phyloP scores from a whole-genome alignment of 2,888 invertebrate genomes.

The Leucophenga maculata region DNA sequence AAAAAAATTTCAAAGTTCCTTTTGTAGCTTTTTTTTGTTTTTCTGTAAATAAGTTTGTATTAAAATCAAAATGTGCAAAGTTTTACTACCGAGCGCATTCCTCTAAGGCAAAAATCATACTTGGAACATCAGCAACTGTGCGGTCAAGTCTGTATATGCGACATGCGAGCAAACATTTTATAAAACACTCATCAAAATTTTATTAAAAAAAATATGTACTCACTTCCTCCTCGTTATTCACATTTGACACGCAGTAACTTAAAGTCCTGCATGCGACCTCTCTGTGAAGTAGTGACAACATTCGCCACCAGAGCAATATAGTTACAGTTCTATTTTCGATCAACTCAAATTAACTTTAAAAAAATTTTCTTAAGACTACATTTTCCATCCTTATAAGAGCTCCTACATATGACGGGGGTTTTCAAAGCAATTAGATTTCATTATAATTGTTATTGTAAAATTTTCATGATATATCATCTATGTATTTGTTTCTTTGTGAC shows the following conservation, averaged over 20 bases:
- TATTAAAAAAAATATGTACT: no score
- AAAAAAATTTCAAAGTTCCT: not conserved
- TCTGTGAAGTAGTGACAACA: not conserved
- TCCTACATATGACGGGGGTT: no score
- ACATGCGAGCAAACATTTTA: slow-evolving; percentile 6
- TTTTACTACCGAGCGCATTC: slow-evolving; percentile 4
- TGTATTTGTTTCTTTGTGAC: no score
- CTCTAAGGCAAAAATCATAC: not conserved
- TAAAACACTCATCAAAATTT: not conserved
- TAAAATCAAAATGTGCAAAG: slow-evolving; percentile 10
- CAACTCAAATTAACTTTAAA: no score
- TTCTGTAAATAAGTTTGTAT: slow-evolving; percentile 1
- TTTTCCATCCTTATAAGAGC: no score
- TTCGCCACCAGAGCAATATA: no score
- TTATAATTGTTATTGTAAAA: no score
- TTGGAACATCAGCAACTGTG: not conserved
- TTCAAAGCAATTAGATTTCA: no score
- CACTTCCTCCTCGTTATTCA: not conserved
- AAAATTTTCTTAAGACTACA: no score
- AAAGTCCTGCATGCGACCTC: not conserved
- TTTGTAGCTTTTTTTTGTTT: not conserved
- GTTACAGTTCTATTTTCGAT: no score
- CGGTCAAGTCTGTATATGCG: not conserved
- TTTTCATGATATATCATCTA: no score
- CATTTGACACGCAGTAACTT: not conserved